A percentile compares a stretch with the other conserved stretches of the same genome.
Conservation (phyloP, 2,888 invertebrate genomes). For the Hartigia nigra region DNA sequence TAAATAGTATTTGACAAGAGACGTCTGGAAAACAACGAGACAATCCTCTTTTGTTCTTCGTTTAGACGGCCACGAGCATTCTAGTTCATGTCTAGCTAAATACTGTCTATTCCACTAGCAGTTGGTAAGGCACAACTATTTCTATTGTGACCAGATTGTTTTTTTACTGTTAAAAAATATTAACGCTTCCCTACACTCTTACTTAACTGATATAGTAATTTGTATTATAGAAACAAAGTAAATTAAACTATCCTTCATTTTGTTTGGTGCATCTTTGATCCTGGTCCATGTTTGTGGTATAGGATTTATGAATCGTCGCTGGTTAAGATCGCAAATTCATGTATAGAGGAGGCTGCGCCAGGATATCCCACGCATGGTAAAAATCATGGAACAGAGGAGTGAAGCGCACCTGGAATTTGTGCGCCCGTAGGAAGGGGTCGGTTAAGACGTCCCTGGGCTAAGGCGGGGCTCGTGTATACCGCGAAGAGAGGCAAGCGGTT, state of each 20-base stretch:
- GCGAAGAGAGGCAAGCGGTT: constrained; percentile 57
- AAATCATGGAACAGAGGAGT: background rate
- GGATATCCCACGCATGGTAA: background rate
- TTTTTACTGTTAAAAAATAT: background rate
- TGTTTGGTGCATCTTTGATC: background rate
- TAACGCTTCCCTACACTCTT: background rate
- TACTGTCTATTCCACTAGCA: background rate
- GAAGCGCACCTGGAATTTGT: constrained; percentile 1
- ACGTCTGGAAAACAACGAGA: background rate
- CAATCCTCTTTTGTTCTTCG: background rate
- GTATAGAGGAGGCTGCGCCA: background rate
- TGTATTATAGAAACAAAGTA: background rate
- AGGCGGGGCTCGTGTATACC: constrained; percentile 56
- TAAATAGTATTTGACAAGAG: background rate
- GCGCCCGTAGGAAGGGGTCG: constrained; percentile 16
- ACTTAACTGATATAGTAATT: background rate
- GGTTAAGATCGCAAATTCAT: background rate
- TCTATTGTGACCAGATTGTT: background rate
- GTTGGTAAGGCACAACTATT: background rate
- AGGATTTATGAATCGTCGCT: background rate
- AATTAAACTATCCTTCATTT: background rate
- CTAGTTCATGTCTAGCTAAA: background rate
- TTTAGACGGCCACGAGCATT: background rate
- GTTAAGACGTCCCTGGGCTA: constrained; percentile 40
- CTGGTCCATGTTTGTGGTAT: too few species aligned